Evolutionary conservation across 2,113 vertebrate species (phyloP), one percentile per base, ranked within the genome.

Genomic region (Notothenia coriiceps): DNA sequence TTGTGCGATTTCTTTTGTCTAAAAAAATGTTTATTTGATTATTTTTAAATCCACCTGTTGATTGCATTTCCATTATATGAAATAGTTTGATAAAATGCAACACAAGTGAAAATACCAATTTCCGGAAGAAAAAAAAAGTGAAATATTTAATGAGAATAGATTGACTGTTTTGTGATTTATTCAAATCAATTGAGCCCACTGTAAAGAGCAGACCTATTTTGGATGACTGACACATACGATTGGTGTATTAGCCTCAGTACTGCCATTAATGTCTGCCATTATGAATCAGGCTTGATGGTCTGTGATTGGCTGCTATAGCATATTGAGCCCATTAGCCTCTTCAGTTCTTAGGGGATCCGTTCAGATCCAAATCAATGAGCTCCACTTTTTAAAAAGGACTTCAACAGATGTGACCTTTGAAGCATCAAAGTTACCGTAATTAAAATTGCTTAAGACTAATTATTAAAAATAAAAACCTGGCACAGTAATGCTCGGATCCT

Each of bases 161-260:
- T 11, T 11, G 43, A n/a, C 14, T 33, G 33, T 9, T 35, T 65
- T 15, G 14, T 33, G 51, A 74, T 49, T 66, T 40, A 74, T 72
- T 74, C 69, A 76, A 76, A 89, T 78, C 49, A 60, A 80, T 54
- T 55, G 55, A 77, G 68, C 56, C 78, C 22, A 20, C 68, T 63
- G 59, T 65, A 78, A 79, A 79, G 66, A 81, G 57, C 74, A 55
- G 68, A 57, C 14, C 62, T n/a, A 65, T 59, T 80, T 47, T 47
- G 22, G 46, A 75, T 89, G 87, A 89, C 14, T 83, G 87, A 86
- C 88, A 70, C 25, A 66, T 84, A 46, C 79, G 81, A 91, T 82
- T 73, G 87, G 78, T 87, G 62, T 66, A 78, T 90, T 85, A 88
- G 29, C 29, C 3, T 89, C 90, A 85, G 76, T 89, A 85, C 82